Base-by-base conservation (phyloP, 2,888 invertebrate genomes). In the Erannis defoliaria region DNA sequence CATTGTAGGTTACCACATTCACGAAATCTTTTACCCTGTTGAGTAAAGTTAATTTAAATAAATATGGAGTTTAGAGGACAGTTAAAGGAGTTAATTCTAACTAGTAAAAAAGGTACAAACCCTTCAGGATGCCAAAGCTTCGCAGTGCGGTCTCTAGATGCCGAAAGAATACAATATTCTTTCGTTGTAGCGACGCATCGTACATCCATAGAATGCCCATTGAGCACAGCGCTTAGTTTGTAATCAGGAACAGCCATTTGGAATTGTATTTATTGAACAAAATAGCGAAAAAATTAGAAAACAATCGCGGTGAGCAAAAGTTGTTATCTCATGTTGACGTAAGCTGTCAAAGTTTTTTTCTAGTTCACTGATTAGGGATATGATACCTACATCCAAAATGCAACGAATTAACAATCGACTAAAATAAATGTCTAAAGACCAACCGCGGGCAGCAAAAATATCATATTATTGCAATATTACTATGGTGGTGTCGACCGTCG, bases 101-200 rank as follows among this genome's bases (percentile, higher is more conserved):
- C n/a, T 42, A 46, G n/a, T n/a, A n/a, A n/a, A 49, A 58, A 62
- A 62, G 53, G 67, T 68, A 81, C 84, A 82, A 91, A 96, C 97
- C 95, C 95, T 80, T 95, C 95, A 38, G 96, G 95, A 80, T 95
- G 95, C 98, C 98, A 99, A 37, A 97, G 90, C 88, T 97, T 97
- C 1, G 97, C 96, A 14, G 97, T 97, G 85, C 96, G 96, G 87
- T 99, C 99, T 74, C 98, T 94, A 4, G 98, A 98, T 21, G 96
- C 97, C 5, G 98, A 98, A 42, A 98, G 90, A 75, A 99, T 95
- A 67, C 94, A 95, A 76, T 96, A 96, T 70, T 96, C 95, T 64
- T 94, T 89, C 5, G 94, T 90, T 10, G 93, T 93, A 54, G 94
- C 94, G 18, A 98, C 94, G 57, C 96, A 95, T 73, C 98, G 94